Base-by-base conservation (phyloP, 2,888 invertebrate genomes). In the Macrostomum cliftonense region DNA sequence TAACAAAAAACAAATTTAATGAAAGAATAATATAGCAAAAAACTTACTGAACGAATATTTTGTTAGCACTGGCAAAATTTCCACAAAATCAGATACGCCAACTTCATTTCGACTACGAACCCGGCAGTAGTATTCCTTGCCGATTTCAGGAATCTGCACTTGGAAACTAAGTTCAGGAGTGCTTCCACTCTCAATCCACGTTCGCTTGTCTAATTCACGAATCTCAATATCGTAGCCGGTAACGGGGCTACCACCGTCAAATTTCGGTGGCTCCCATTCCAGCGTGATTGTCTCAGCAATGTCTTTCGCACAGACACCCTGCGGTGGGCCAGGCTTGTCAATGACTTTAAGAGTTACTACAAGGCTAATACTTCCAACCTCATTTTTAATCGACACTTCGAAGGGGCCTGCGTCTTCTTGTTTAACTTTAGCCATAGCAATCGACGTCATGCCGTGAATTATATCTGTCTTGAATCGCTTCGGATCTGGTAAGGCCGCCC, bases 351-450 rank as follows among this genome's bases (percentile, higher is more conserved):
- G 64, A 65, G 13, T 62, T 61, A n/a, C 64, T 61, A 54, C 43
- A 43, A 43, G 14, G 28, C 16, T 43, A 7, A n/a, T 12, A 43
- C 16, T 60, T 28, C 87, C 88, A 51, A 83, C 78, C 12, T 82
- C 79, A 70, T 89, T 89, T 58, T 79, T 79, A 1, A 87, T 87
- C 61, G 80, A 78, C 16, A 89, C 78, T 55, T 86, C 76, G 77
- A 88, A 86, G 73, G 81, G 77, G 64, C 63, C 64, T 16, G 59
- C 56, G 51, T 64, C 63, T 38, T 64, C 61, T 16, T 56, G 42
- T 17, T 56, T 57, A 12, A 60, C 59, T 51, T 64, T 63, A 57
- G 64, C 65, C 47, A 64, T 56, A 5, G 60, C 61, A 48, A 68
- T 56, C 12, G 57, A 60, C 43, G 62, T 59, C 53, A 55, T 55